Percentiles rank a stretch among this genome's conserved stretches.
Evolutionary conservation across 2,888 invertebrate species (phyloP).

Genomic region (Machimus rusticus): DNA sequence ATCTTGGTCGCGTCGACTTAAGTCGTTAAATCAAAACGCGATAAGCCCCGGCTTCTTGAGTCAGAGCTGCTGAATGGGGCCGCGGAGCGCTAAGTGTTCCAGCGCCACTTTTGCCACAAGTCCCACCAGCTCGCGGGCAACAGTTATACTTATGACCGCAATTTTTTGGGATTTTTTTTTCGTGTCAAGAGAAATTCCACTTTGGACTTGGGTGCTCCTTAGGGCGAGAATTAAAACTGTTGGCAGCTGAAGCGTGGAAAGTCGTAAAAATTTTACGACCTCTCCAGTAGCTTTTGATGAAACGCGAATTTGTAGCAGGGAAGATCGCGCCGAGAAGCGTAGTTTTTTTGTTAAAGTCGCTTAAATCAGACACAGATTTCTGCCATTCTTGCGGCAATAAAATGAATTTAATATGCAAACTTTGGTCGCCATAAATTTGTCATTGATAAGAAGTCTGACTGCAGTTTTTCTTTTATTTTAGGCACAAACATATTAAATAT

Average conservation of each 20-base stretch:
- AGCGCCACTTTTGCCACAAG: neutral
- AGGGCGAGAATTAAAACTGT: neutral
- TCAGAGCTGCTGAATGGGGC: neutral
- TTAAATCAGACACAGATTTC: neutral
- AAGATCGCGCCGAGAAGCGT: neutral
- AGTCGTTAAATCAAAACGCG: neutral
- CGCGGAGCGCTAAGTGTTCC: neutral
- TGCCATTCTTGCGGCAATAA: neutral
- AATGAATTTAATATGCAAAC: conserved; percentile 4
- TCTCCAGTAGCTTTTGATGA: neutral
- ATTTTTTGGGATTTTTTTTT: neutral
- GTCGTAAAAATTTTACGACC: neutral
- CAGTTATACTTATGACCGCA: neutral
- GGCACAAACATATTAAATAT: neutral
- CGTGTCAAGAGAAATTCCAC: neutral
- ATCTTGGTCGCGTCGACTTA: neutral
- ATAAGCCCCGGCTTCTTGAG: neutral
- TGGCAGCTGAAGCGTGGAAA: neutral
- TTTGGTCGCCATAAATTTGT: neutral
- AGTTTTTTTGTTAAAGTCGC: neutral
- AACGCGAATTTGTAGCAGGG: neutral
- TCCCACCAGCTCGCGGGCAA: neutral
- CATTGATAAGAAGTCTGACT: neutral
- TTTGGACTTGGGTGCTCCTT: neutral
- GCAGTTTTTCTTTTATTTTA: neutral